phyloP scores from a whole-genome alignment of 2,888 invertebrate species.

The Koerneria pararmatus region DNA sequence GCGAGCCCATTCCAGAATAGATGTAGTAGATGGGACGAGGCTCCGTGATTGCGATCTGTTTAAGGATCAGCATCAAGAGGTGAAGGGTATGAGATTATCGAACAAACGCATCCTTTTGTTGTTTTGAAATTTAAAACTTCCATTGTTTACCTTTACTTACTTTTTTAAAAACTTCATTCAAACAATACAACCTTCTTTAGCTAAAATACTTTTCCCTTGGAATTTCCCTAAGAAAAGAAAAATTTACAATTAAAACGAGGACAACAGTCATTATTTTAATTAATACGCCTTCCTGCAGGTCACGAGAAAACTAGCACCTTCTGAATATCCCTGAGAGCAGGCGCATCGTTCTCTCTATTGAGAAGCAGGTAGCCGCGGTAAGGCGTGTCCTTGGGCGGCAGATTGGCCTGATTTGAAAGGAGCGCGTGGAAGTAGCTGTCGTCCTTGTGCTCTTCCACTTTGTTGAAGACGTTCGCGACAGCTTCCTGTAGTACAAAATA shows the following conservation, averaged over 20 bases:
- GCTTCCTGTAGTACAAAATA: slow-evolving; percentile 38
- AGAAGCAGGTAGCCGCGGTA: slow-evolving; percentile 79
- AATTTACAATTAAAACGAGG: too few species aligned
- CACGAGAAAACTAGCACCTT: slow-evolving; percentile 36
- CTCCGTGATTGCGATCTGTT: slow-evolving; percentile 50
- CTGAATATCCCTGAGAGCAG: slow-evolving; percentile 47
- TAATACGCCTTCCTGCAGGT: too few species aligned
- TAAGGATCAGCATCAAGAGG: not conserved
- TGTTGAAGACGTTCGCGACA: slow-evolving; percentile 56
- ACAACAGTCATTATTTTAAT: too few species aligned
- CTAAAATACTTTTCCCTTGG: too few species aligned
- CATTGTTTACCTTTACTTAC: too few species aligned
- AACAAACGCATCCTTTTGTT: too few species aligned
- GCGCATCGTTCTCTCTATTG: slow-evolving; percentile 63
- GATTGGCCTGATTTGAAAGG: slow-evolving; percentile 59
- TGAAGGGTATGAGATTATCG: not conserved
- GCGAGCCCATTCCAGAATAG: slow-evolving; percentile 96
- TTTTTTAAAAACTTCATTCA: too few species aligned
- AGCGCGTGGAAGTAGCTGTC: slow-evolving; percentile 49
- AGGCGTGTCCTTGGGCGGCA: slow-evolving; percentile 70
- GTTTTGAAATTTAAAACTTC: too few species aligned
- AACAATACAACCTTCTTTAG: too few species aligned
- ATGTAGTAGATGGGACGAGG: slow-evolving; percentile 78
- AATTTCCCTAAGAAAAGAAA: too few species aligned
- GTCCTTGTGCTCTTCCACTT: slow-evolving; percentile 41